Evolutionary conservation across 1,140 invertebrate genomes (phyloP), one percentile per base, ranked within the genome.

Genomic region (Chionoecetes opilio): DNA sequence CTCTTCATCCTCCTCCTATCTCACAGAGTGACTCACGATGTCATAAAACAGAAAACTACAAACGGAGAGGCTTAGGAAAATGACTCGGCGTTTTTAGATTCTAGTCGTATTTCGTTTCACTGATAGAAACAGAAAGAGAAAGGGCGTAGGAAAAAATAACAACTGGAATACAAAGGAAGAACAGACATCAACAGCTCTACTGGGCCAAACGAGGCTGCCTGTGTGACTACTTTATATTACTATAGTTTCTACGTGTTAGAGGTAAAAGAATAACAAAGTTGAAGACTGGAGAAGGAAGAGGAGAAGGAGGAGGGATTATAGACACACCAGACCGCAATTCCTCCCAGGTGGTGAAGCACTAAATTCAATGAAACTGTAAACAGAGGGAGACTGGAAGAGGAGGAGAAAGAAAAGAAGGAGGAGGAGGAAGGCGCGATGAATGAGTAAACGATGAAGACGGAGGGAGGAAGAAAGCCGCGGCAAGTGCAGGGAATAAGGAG

Each of bases 321-420:
- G 63, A 75, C n/a, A 75, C 63, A 75, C 63, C 63, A 75, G 63
- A 75, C 63, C 63, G 63, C 63, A 75, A 75, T 75, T 75, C 63
- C 63, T 75, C 63, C 11, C 63, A 75, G 63, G 63, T 75, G 63
- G 63, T 8, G 63, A 75, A 75, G n/a, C 63, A 75, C 21, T 75
- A 75, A 75, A 75, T 75, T 26, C 63, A n/a, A 75, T 17, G n/a
- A n/a, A 75, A 75, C 21, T 75, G 63, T 75, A 75, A 75, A 75
- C 63, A 75, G 63, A 75, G 63, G n/a, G 63, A 75, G 63, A 26
- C 21, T 2, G 26, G 8, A 75, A n/a, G 63, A 75, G n/a, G 63
- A 75, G 21, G 63, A 75, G 63, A 75, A n/a, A 26, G 63, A 75
- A 26, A 21, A 6, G 21, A 26, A 75, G n/a, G 63, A 75, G 63